Conservation (phyloP, 2,888 invertebrate genomes). For the Cataglyphis cursor region DNA sequence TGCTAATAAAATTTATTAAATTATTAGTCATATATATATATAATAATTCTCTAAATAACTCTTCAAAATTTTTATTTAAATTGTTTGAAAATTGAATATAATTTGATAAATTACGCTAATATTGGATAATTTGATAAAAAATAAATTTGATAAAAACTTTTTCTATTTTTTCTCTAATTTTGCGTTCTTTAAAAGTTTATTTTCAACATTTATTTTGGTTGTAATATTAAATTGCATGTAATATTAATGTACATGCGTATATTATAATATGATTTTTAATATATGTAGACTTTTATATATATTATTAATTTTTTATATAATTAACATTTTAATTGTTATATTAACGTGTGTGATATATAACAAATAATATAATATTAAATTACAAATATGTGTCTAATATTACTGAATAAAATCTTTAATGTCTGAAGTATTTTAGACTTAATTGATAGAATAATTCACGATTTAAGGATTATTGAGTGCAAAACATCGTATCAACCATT, state of each 20-base stretch:
- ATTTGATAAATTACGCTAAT: not conserved
- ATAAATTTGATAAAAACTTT: not conserved
- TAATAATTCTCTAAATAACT: not conserved
- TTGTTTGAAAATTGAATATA: not conserved
- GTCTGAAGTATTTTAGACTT: not conserved
- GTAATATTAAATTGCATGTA: not conserved
- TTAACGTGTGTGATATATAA: not conserved
- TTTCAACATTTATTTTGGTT: too few species aligned
- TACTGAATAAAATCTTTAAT: not conserved
- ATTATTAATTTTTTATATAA: not conserved
- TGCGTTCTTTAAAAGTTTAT: not conserved
- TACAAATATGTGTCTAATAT: not conserved
- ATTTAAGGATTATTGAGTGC: not conserved
- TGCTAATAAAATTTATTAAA: not conserved
- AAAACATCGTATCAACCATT: conserved; percentile 36
- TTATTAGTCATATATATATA: not conserved
- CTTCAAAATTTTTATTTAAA: not conserved
- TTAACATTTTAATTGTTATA: not conserved
- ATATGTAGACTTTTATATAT: not conserved
- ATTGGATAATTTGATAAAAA: not conserved
- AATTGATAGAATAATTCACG: not conserved
- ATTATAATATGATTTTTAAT: not conserved
- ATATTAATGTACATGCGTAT: not conserved
- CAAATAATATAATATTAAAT: not conserved
- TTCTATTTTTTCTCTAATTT: not conserved